Percentiles rank a stretch among this genome's conserved stretches.
phyloP scores from a whole-genome alignment of 2,797 vertebrate genomes.

The Galaxias olidus region DNA sequence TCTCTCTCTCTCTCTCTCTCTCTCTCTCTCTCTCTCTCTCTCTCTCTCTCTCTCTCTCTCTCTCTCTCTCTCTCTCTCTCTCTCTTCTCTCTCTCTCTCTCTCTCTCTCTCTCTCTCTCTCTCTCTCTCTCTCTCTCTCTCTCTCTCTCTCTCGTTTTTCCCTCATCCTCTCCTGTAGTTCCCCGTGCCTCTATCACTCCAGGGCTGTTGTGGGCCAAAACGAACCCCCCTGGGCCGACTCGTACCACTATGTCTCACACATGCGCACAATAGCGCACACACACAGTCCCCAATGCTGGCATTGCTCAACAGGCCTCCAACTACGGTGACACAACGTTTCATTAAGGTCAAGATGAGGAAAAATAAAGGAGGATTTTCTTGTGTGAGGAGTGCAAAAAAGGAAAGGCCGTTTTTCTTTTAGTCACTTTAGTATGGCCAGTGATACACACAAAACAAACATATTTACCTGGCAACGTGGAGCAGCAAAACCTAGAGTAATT shows the following conservation, averaged over 20 bases:
- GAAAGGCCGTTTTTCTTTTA: slow-evolving; percentile 41
- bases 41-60: slow-evolving; percentile 43
- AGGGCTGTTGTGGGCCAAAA: slow-evolving; percentile 64
- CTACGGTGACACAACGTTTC: slow-evolving; percentile 59
- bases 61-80: slow-evolving; percentile 45
- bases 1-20: slow-evolving; percentile 32
- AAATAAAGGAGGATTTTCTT: slow-evolving; percentile 64
- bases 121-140: slow-evolving; percentile 54
- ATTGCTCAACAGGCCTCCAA: slow-evolving; percentile 64
- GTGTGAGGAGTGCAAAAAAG: slow-evolving; percentile 38
- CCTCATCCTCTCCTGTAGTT: slow-evolving; percentile 40
- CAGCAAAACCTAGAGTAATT: slow-evolving; percentile 35
- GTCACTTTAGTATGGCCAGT: slow-evolving; percentile 40
- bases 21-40: slow-evolving; percentile 51
- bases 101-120: slow-evolving; percentile 41
- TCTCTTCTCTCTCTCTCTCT: slow-evolving; percentile 51
- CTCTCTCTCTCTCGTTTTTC: slow-evolving; percentile 49
- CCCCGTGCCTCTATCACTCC: slow-evolving; percentile 51
- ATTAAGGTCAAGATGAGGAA: slow-evolving; percentile 75
- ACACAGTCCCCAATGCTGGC: slow-evolving; percentile 48
- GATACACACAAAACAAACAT: slow-evolving; percentile 38
- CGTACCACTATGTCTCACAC: slow-evolving; percentile 23
- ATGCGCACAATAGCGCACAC: slow-evolving; percentile 43
- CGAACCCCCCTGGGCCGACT: slow-evolving; percentile 50
- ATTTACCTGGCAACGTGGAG: too few species aligned